phyloP scores from a whole-genome alignment of 2,113 vertebrate species.

The Pedionomus torquatus region DNA sequence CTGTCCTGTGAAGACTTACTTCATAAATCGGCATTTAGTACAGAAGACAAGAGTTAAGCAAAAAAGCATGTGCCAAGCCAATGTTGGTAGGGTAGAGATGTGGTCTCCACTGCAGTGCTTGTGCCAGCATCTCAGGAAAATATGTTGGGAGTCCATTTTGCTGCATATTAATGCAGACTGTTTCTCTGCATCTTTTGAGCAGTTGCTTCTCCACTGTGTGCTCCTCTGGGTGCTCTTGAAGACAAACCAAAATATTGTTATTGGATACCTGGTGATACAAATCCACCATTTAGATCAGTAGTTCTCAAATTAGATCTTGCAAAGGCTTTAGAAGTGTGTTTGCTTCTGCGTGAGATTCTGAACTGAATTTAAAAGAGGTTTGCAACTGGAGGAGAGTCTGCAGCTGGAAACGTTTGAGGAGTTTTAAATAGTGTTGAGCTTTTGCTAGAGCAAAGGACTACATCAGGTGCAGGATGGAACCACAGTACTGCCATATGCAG shows the following conservation, averaged over 20 bases:
- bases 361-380: not conserved
- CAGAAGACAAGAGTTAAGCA: not conserved
- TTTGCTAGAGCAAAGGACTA: not conserved
- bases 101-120: not conserved
- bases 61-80: fast-evolving
- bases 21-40: not conserved
- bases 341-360: not conserved
- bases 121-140: not conserved
- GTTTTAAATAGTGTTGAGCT: not conserved
- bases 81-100: not conserved
- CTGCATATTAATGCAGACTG: not conserved
- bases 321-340: not conserved
- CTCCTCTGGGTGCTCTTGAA: not conserved
- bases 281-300: not conserved
- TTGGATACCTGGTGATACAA: not conserved
- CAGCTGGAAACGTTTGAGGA: not conserved
- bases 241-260: not conserved
- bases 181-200: not conserved
- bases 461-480: not conserved
- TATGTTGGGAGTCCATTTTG: not conserved
- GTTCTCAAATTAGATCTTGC: not conserved
- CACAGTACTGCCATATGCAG: not conserved
- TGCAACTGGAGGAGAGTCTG: not conserved
- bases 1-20: not conserved
- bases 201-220: not conserved